phyloP scores from a whole-genome alignment of 1,140 invertebrate species.

The Drosophila quadrilineata region DNA sequence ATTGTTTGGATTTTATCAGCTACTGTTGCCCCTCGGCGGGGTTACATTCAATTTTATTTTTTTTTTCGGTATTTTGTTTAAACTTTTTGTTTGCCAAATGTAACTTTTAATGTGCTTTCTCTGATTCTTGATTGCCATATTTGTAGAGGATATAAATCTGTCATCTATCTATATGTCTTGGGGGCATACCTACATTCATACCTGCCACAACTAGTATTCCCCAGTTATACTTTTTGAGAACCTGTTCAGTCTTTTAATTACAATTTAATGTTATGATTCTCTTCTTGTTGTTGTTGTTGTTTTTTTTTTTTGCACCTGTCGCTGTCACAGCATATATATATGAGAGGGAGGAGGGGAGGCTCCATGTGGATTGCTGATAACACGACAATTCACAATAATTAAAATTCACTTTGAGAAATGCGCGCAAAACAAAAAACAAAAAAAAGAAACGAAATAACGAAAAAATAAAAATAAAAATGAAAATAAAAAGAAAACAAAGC shows the following conservation, averaged over 20 bases:
- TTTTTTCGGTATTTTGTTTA: neutral
- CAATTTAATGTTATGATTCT: conserved; percentile 48
- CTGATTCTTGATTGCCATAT: neutral
- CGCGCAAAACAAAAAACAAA: neutral
- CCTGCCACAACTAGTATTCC: no score
- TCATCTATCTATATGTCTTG: no score
- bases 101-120: conserved; percentile 19
- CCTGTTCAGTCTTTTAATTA: conserved; percentile 52
- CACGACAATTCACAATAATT: conserved; percentile 48
- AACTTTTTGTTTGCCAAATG: conserved; percentile 2
- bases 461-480: no score
- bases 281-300: no score
- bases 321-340: conserved; percentile 25
- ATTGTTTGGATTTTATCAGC: conserved; percentile 31
- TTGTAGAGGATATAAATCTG: neutral
- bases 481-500: no score
- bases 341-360: conserved; percentile 15
- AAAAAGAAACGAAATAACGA: no score
- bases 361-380: conserved; percentile 41
- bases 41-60: conserved; percentile 4
- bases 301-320: conserved; percentile 10
- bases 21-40: conserved; percentile 3
- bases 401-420: conserved; percentile 48
- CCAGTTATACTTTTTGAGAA: no score
- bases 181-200: no score